Percentiles rank a stretch among this genome's conserved stretches.
Conservation (phyloP, 2,113 vertebrate species). For the Calyptomena viridis region DNA sequence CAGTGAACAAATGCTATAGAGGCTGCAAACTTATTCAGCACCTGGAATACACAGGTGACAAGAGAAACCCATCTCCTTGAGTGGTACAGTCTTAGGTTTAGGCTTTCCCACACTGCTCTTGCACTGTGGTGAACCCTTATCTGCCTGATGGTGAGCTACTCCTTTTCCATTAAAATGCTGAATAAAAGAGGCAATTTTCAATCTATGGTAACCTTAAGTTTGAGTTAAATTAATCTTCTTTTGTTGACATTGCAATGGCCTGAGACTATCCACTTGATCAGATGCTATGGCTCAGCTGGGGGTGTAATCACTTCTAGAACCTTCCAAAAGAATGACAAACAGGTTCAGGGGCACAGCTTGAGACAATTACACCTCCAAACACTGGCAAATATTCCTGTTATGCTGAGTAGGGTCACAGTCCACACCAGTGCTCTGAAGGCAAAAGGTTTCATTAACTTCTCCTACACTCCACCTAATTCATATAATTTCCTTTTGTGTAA, state of each 20-base stretch:
- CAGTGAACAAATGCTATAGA: background rate
- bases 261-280: background rate
- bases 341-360: background rate
- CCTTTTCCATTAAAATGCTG: background rate
- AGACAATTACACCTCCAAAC: background rate
- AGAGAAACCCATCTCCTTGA: background rate
- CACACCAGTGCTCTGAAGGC: background rate
- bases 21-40: background rate
- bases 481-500: background rate
- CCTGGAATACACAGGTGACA: background rate
- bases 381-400: background rate
- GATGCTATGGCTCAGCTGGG: background rate
- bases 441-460: background rate
- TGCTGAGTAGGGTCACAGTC: background rate
- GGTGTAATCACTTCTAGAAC: background rate
- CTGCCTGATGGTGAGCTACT: background rate
- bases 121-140: background rate
- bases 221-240: background rate
- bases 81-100: background rate
- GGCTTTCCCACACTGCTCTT: background rate
- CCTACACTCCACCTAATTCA: background rate
- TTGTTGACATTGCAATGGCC: background rate
- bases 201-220: background rate
- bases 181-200: background rate
- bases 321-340: background rate